These are phyloP conservation scores for Coptodon rendalli DNA, from an alignment of 2,113 vertebrate species.

Conservation along the genomic window DNA sequence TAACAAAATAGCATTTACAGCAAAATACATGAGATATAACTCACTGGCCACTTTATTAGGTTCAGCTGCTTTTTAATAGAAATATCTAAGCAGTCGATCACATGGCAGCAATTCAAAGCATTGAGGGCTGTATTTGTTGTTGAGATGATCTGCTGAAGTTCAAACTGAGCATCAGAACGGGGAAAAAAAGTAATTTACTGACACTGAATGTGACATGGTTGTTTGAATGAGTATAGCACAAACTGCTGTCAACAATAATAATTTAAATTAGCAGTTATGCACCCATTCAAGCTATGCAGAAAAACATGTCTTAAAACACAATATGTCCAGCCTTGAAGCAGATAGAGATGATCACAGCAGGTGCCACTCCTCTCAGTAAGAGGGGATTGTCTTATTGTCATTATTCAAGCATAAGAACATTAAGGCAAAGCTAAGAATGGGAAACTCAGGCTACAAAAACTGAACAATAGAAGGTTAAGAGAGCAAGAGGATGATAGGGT, in stretches of 20 bases:
- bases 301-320: neutral
- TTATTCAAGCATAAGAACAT: neutral
- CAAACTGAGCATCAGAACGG: accelerated
- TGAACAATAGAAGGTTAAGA: neutral
- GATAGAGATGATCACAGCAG: neutral
- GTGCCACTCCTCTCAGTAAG: neutral
- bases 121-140: neutral
- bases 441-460: neutral
- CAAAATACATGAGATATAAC: neutral
- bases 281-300: neutral
- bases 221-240: neutral
- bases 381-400: neutral
- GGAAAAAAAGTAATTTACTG: neutral
- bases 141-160: accelerated
- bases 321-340: neutral
- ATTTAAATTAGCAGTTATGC: neutral
- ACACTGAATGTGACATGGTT: neutral
- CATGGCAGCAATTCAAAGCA: neutral
- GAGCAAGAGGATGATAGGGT: neutral
- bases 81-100: accelerated
- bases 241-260: neutral
- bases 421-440: neutral
- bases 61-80: neutral
- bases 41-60: neutral
- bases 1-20: neutral